Evolutionary conservation across 2,888 invertebrate species (phyloP), one percentile per base, ranked within the genome.

Genomic region (Lasioglossum malachurum): DNA sequence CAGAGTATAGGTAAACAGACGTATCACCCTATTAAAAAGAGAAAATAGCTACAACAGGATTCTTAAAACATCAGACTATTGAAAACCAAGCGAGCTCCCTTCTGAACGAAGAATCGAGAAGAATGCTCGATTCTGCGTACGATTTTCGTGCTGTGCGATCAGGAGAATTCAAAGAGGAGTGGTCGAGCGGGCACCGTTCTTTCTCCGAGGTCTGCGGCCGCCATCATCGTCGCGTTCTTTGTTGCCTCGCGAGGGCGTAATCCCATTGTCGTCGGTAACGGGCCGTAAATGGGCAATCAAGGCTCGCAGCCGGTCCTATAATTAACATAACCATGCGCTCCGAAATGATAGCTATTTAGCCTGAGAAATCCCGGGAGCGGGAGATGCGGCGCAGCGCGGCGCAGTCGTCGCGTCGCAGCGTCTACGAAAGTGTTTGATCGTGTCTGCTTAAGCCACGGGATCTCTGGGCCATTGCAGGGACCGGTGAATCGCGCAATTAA

Each of bases 401-500:
- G 57, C 57, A 10, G n/a, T n/a, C 57, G 57, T n/a, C 10, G n/a
- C 57, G 31, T 49, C 57, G 60, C 27, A 35, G 73, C 75, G 78
- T 57, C 80, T 77, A 35, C 72, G 84, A 86, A 91, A 90, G 87
- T 90, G 89, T 90, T 88, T 88, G 86, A 80, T 78, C 86, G 86
- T 83, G 91, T 91, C 90, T 90, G 90, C 91, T 91, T 91, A 89
- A 90, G 86, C 86, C 76, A 77, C 79, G 80, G 60, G 86, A 69
- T 80, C 82, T 75, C 69, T 41, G 74, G 67, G 46, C 77, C 64
- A 53, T 79, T 78, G 83, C 78, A 73, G 82, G 38, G 69, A 44
- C 82, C 91, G 77, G 86, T 91, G 91, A 91, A 91, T 91, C 91
- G 91, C 72, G 91, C 91, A 91, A 91, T 91, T 91, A 91, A 91